Conservation (phyloP, 1,140 invertebrate species). For the Drosophila teissieri region DNA sequence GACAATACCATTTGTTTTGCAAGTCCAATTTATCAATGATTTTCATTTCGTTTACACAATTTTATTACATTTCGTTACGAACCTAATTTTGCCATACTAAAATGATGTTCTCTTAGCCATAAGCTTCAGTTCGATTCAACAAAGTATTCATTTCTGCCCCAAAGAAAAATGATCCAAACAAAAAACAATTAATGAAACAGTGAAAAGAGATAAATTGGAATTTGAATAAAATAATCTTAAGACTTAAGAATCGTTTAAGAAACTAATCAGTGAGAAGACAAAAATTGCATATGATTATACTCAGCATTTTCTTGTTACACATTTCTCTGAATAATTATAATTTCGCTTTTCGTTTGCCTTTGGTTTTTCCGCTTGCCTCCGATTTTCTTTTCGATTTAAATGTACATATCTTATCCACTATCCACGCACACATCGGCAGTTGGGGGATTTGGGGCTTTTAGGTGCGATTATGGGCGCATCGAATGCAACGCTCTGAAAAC, state of each 20-base stretch:
- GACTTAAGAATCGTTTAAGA: conserved; percentile 56
- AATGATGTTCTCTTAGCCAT: conserved; percentile 67
- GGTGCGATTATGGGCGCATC: conserved; percentile 25
- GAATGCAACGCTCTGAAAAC: conserved; percentile 70
- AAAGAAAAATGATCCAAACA: not conserved
- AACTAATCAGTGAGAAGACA: conserved; percentile 59
- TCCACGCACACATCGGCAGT: not conserved
- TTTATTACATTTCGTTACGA: conserved; percentile 31
- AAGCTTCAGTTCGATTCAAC: conserved; percentile 69
- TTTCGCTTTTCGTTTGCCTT: conserved; percentile 28
- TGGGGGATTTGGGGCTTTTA: not conserved
- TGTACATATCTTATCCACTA: not conserved
- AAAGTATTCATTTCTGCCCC: conserved; percentile 39
- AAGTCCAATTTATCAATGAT: conserved; percentile 56
- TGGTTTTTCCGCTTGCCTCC: conserved; percentile 7
- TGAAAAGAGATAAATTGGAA: conserved; percentile 46
- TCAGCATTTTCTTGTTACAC: conserved; percentile 76
- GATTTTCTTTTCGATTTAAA: conserved; percentile 35
- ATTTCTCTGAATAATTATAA: conserved; percentile 31
- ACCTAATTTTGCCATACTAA: conserved; percentile 66
- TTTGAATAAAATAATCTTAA: conserved; percentile 62
- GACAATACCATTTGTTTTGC: conserved; percentile 44
- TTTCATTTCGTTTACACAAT: conserved; percentile 29
- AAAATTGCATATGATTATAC: conserved; percentile 80
- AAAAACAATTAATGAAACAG: conserved; percentile 21